Percentiles rank a stretch among this genome's conserved stretches.
phyloP scores from a whole-genome alignment of 2,888 invertebrate genomes.

The Cryptocheilus praepositus region DNA sequence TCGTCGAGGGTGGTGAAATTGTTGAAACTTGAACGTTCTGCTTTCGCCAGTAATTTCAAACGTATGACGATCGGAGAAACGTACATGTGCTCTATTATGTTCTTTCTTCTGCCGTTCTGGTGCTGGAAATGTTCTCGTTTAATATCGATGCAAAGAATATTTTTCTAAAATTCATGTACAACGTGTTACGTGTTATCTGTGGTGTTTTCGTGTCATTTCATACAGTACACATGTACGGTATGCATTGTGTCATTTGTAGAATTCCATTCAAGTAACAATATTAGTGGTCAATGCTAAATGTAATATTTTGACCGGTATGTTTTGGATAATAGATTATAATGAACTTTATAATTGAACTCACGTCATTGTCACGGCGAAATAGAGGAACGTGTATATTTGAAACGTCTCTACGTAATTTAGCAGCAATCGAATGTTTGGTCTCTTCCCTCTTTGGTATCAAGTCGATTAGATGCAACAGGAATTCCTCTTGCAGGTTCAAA shows the following conservation, averaged over 20 bases:
- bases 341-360: constrained; percentile 14
- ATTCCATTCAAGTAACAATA: no score
- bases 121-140: constrained; percentile 31
- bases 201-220: no score
- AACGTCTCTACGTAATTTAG: constrained; percentile 64
- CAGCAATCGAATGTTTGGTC: constrained; percentile 66
- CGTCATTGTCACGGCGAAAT: constrained; percentile 31
- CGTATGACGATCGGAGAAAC: constrained; percentile 79
- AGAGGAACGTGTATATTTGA: constrained; percentile 57
- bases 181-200: constrained; percentile 6
- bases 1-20: constrained; percentile 52
- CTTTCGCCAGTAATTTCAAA: constrained; percentile 77
- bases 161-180: not conserved
- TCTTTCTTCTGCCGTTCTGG: constrained; percentile 37
- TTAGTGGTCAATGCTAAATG: no score
- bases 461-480: constrained; percentile 61
- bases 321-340: not conserved
- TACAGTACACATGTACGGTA: no score
- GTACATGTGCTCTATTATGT: constrained; percentile 76
- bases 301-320: no score
- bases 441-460: constrained; percentile 60
- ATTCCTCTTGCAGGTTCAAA: constrained; percentile 66
- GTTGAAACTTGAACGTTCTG: constrained; percentile 56
- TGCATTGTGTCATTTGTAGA: not conserved
- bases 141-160: not conserved